Percentiles rank a stretch among this genome's conserved stretches.
Evolutionary conservation across 1,140 invertebrate genomes (phyloP).

Genomic region (Drosophila burlai): DNA sequence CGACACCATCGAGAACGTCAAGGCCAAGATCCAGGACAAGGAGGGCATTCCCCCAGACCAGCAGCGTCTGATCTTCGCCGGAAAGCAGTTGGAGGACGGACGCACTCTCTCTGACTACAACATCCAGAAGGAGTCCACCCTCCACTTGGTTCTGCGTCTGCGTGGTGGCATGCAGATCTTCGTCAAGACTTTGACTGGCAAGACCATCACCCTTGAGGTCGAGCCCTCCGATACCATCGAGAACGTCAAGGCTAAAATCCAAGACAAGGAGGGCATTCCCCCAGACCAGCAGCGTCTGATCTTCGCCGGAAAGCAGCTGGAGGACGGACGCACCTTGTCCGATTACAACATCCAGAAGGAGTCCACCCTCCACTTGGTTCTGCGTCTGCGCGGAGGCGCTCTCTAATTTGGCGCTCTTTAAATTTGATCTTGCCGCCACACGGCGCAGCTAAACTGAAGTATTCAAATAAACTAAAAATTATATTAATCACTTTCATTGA

Average conservation of each 20-base stretch:
- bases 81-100: too few relatives aligned
- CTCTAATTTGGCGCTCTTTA: constrained; percentile 46
- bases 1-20: too few relatives aligned
- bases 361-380: constrained; percentile 91
- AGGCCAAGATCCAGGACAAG: too few relatives aligned
- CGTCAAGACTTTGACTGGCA: too few relatives aligned
- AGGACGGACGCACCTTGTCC: constrained; percentile 88
- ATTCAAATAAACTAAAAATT: constrained; percentile 18
- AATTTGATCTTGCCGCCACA: constrained; percentile 15
- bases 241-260: constrained; percentile 92
- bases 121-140: too few relatives aligned
- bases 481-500: constrained; percentile 8
- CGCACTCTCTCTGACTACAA: too few relatives aligned
- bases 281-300: constrained; percentile 76
- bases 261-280: constrained; percentile 86
- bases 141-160: too few relatives aligned
- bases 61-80: too few relatives aligned
- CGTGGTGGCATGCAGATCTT: too few relatives aligned
- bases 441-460: constrained; percentile 12
- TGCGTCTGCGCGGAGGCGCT: constrained; percentile 86
- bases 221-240: constrained; percentile 86
- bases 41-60: too few relatives aligned
- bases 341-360: constrained; percentile 88
- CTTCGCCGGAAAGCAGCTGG: constrained; percentile 91
- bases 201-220: too few relatives aligned